These are phyloP conservation scores for Oryzias dopingdopingensis DNA, from an alignment of 2,797 vertebrate genomes.

Conservation along the genomic window DNA sequence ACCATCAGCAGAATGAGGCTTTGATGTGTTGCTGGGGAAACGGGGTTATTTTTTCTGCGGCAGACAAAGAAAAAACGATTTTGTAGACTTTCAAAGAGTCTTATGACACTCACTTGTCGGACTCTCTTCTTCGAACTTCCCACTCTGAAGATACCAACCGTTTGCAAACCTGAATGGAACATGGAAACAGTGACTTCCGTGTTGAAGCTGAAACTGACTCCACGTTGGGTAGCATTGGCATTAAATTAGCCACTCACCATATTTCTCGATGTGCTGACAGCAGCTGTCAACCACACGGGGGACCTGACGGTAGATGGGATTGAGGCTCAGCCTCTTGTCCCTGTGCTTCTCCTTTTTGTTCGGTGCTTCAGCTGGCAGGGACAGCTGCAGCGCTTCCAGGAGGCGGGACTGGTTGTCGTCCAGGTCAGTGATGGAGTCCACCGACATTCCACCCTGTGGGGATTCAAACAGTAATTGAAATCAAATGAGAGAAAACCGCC, in stretches of 20 bases:
- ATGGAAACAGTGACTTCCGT: not conserved
- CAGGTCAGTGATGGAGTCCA: slow-evolving; percentile 95
- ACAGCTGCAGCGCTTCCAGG: slow-evolving; percentile 93
- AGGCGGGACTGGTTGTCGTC: slow-evolving; percentile 93
- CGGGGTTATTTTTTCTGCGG: not conserved
- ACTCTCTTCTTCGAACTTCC: slow-evolving; percentile 97
- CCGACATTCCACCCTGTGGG: slow-evolving; percentile 91
- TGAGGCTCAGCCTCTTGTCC: slow-evolving; percentile 92
- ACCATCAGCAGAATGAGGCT: too few relatives aligned
- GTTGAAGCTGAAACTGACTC: not conserved
- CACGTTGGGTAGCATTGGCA: not conserved
- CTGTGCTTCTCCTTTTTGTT: slow-evolving; percentile 93
- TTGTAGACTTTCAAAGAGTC: too few relatives aligned
- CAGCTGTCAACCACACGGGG: slow-evolving; percentile 93
- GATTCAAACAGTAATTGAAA: slow-evolving; percentile 16
- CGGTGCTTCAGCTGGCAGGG: slow-evolving; percentile 87
- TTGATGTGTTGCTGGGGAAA: too few relatives aligned
- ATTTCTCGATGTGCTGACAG: slow-evolving; percentile 93
- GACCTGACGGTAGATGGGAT: slow-evolving; percentile 94
- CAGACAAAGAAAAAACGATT: not conserved
- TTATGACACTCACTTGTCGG: slow-evolving; percentile 81
- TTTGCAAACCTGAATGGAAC: slow-evolving; percentile 84
- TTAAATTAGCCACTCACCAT: slow-evolving; percentile 76
- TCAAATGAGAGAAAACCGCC: not conserved
- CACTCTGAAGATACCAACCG: slow-evolving; percentile 94